phyloP scores from a whole-genome alignment of 2,113 vertebrate species.

The Phrynosoma blainvillii region DNA sequence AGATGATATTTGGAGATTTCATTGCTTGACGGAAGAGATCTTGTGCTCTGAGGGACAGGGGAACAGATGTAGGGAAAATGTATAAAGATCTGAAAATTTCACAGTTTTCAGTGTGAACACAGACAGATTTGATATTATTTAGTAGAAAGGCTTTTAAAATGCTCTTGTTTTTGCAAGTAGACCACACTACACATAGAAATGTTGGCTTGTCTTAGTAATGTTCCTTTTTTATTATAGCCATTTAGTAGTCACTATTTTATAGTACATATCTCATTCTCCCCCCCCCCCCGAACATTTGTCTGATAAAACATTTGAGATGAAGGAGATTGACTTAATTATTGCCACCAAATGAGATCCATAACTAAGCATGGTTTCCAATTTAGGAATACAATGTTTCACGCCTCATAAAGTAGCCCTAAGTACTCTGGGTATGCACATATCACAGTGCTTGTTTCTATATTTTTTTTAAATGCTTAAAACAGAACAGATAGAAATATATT shows the following conservation, averaged over 20 bases:
- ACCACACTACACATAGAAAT: neutral
- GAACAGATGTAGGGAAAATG: neutral
- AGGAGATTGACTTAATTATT: neutral
- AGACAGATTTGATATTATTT: neutral
- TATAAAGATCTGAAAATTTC: neutral
- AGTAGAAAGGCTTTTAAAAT: neutral
- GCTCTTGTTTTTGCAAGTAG: neutral
- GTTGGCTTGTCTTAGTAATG: neutral
- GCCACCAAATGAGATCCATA: no score
- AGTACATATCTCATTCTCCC: neutral
- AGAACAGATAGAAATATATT: neutral
- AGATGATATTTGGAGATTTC: constrained; percentile 80
- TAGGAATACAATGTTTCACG: no score
- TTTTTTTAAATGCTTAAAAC: neutral
- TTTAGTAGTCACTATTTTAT: neutral
- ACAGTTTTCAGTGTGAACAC: neutral
- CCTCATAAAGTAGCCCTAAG: neutral
- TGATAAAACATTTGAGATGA: neutral
- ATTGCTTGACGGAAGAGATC: constrained; percentile 95
- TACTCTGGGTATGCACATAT: neutral
- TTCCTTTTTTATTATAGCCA: neutral
- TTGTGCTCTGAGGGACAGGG: constrained; percentile 82
- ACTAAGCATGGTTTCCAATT: no score
- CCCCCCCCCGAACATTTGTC: neutral
- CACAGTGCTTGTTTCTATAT: no score